phyloP scores from a whole-genome alignment of 2,797 vertebrate species.

The Toxotes lorentzi region DNA sequence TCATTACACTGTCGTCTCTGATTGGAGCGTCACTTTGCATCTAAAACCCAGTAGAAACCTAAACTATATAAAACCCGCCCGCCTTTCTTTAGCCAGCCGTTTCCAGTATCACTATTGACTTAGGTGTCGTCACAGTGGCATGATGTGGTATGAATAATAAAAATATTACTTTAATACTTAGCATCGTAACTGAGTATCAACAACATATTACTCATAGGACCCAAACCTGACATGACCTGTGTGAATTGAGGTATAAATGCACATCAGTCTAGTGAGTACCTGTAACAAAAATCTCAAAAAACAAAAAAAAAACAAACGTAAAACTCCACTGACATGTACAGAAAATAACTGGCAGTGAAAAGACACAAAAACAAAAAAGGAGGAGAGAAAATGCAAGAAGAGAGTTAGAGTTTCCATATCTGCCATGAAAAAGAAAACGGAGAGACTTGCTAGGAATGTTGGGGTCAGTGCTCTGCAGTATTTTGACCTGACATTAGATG shows the following conservation, averaged over 20 bases:
- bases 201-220: slow-evolving; percentile 35
- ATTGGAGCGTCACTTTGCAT: slow-evolving; percentile 63
- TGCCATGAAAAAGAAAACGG: slow-evolving; percentile 6
- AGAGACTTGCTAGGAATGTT: neutral
- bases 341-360: slow-evolving; percentile 36
- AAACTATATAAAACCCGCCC: slow-evolving; percentile 44
- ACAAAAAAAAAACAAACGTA: too few species aligned
- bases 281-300: slow-evolving; percentile 14
- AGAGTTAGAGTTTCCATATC: neutral
- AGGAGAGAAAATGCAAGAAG: neutral
- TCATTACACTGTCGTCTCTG: slow-evolving; percentile 70
- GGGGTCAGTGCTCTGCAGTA: slow-evolving; percentile 38
- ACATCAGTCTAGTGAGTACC: slow-evolving; percentile 60
- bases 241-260: slow-evolving; percentile 78
- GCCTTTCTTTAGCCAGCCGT: slow-evolving; percentile 45
- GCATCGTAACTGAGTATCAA: slow-evolving; percentile 37
- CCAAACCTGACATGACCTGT: slow-evolving; percentile 66
- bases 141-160: slow-evolving; percentile 49
- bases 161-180: slow-evolving; percentile 66
- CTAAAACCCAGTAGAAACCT: slow-evolving; percentile 70
- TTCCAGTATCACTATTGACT: slow-evolving; percentile 69
- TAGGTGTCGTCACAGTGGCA: slow-evolving; percentile 71
- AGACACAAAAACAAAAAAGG: neutral
- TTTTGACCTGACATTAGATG: slow-evolving; percentile 22
- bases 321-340: slow-evolving; percentile 22